A percentile compares a stretch with the other conserved stretches of the same genome.
These are phyloP conservation scores for Wasmannia auropunctata DNA, from an alignment of 1,140 invertebrate genomes.

Conservation along the genomic window DNA sequence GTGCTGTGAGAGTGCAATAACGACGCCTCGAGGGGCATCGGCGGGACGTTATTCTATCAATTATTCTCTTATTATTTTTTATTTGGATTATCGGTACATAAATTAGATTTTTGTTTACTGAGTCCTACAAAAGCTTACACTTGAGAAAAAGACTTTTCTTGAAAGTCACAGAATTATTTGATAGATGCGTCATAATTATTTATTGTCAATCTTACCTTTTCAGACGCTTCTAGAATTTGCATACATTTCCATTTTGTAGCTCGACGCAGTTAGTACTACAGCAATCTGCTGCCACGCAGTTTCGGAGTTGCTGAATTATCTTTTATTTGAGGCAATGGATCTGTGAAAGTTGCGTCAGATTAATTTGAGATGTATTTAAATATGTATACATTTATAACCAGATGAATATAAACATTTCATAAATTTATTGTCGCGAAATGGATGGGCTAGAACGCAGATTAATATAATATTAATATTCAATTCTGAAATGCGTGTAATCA, in stretches of 20 bases:
- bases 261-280: not conserved
- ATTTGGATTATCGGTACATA: too few relatives aligned
- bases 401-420: not conserved
- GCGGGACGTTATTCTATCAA: not conserved
- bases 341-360: not conserved
- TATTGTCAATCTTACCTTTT: not conserved
- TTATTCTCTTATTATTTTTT: not conserved
- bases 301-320: not conserved
- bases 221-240: not conserved
- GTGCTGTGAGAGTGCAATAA: not conserved
- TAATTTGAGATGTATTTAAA: not conserved
- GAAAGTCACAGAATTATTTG: not conserved
- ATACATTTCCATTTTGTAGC: not conserved
- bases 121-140: not conserved
- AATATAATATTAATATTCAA: not conserved
- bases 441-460: not conserved
- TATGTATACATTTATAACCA: not conserved
- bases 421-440: not conserved
- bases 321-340: not conserved
- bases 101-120: not conserved
- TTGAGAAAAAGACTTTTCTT: not conserved
- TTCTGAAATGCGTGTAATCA: not conserved
- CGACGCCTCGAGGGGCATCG: not conserved
- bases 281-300: not conserved
- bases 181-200: not conserved